These are phyloP conservation scores for Macropus fuliginosus DNA, from an alignment of 2,797 vertebrate genomes.

Conservation along the genomic window DNA sequence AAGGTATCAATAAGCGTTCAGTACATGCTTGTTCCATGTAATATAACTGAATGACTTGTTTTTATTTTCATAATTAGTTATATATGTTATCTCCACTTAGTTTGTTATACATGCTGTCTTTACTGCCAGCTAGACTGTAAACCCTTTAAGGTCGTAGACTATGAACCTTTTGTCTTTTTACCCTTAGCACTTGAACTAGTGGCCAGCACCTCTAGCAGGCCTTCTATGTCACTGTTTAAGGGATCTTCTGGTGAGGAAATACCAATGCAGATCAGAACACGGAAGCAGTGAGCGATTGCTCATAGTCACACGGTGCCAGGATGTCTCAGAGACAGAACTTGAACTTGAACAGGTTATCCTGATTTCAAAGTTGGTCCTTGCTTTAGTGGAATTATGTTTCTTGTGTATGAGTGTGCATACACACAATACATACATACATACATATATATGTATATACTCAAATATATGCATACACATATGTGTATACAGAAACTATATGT, in stretches of 20 bases:
- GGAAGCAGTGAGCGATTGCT: not conserved
- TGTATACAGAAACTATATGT: not conserved
- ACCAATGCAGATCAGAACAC: not conserved
- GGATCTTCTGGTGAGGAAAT: not conserved
- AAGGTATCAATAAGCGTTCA: not conserved
- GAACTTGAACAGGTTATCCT: not conserved
- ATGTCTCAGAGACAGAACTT: not conserved
- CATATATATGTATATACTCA: too few species aligned
- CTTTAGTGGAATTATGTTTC: not conserved
- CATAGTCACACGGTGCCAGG: not conserved
- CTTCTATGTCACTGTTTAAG: not conserved
- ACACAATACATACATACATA: not conserved
- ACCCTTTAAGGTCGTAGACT: not conserved
- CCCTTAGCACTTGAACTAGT: not conserved
- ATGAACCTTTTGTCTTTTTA: not conserved
- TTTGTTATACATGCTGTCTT: not conserved
- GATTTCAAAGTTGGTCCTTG: not conserved
- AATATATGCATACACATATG: not conserved
- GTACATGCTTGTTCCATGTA: not conserved
- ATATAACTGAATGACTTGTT: not conserved
- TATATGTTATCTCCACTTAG: not conserved
- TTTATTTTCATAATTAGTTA: not conserved
- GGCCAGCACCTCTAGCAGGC: not conserved
- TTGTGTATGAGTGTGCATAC: not conserved
- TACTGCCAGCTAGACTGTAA: not conserved